Base-by-base conservation (phyloP, 2,113 vertebrate genomes). In the Pelusios castaneus region DNA sequence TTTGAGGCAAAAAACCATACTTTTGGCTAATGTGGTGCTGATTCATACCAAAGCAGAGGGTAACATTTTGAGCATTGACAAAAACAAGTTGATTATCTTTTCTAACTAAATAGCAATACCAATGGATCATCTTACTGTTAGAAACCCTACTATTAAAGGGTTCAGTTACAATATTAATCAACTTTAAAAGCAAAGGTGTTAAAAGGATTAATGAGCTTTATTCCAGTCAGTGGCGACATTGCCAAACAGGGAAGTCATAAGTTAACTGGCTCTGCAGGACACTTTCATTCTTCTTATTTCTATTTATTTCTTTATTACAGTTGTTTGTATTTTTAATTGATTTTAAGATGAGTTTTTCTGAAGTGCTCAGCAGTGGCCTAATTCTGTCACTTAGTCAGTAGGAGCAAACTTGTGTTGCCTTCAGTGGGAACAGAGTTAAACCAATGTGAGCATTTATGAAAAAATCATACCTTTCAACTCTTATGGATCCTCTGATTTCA, bases 21-120 rank as follows among this genome's bases (percentile, higher is more conserved):
- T 58, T 94, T 78, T 91, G 22, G 0, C 24, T 87, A 16, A 80
- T 38, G 56, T 45, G 11, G 12, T n/a, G 17, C 60, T 67, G 34
- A n/a, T 21, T 67, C 16, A 38, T 76, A 31, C 70, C 43, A 73
- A 22, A 13, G 22, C 56, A 90, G 82, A 49, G 52, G 90, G 52
- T 90, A 73, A 45, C 16, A 67, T 73, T 87, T 34, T 87, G 29
- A 84, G 52, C 49, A 56, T 94, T 97, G 91, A 88, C 54, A 41
- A 75, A 34, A 24, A n/a, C 29, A 41, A 81, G 73, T 89, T 85
- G 92, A 91, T 95, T 89, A 84, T 85, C 90, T 67, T 84, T 94
- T 77, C 79, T 93, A 95, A 95, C 67, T 92, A 94, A 95, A 87
- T 95, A 96, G 90, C 92, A 95, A 88, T 51, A 86, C 87, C 0